Percentiles rank a stretch among this genome's conserved stretches.
phyloP scores from a whole-genome alignment of 1,140 invertebrate genomes.

The Probaryconus sp. region DNA sequence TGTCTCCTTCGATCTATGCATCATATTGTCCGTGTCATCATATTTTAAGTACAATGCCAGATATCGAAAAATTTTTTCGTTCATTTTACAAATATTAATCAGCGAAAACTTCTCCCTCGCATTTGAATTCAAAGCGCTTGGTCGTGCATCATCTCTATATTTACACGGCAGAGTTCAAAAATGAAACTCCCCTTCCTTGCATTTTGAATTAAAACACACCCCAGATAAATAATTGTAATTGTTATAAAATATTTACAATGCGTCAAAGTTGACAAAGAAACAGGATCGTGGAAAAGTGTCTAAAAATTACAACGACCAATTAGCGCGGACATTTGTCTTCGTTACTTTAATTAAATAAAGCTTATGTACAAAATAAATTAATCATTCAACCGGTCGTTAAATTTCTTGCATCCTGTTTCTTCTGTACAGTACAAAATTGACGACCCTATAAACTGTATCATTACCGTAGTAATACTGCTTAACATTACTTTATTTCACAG shows the following conservation, averaged over 20 bases:
- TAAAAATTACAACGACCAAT: neutral
- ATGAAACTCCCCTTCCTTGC: slow-evolving; percentile 5
- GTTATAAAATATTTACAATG: slow-evolving; percentile 40
- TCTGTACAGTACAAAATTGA: slow-evolving; percentile 32
- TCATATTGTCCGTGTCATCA: slow-evolving; percentile 55
- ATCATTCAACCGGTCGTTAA: neutral
- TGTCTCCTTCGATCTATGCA: slow-evolving; percentile 14
- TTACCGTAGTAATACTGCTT: slow-evolving; percentile 40
- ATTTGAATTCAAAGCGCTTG: slow-evolving; percentile 4
- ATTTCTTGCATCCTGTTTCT: slow-evolving; percentile 14
- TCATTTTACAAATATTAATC: slow-evolving; percentile 16
- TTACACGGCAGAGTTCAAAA: slow-evolving; percentile 31
- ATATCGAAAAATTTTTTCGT: slow-evolving; percentile 24
- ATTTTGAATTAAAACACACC: neutral
- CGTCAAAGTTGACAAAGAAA: slow-evolving; percentile 15
- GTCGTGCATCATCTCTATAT: slow-evolving; percentile 11
- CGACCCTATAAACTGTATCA: slow-evolving; percentile 18
- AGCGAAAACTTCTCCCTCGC: neutral
- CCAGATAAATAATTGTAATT: slow-evolving; percentile 15
- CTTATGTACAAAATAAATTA: slow-evolving; percentile 46
- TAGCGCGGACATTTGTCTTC: neutral
- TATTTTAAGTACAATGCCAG: slow-evolving; percentile 48
- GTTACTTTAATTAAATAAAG: slow-evolving; percentile 3
- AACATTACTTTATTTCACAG: slow-evolving; percentile 24
- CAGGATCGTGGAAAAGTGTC: slow-evolving; percentile 8